Base-by-base conservation (phyloP, 1,140 invertebrate species). In the Acromyrmex echinatior region DNA sequence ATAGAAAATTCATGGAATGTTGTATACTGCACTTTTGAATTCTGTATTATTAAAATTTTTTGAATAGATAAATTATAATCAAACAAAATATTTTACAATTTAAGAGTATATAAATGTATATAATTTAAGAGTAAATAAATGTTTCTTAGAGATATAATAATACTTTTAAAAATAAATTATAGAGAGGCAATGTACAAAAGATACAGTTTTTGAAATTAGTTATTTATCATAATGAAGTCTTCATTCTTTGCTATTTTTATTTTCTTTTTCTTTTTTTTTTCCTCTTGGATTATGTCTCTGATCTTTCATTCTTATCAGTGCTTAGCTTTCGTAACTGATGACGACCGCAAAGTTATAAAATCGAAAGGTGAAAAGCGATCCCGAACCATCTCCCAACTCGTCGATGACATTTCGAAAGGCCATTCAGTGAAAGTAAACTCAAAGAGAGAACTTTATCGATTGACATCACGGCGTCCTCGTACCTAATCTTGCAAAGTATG, bases 331-430 rank as follows among this genome's bases (percentile, higher is more conserved):
- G 28, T 62, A 76, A 87, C 62, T 86, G 21, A 39, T 73, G 80
- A 73, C 21, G 21, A 71, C 31, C 21, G 65, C n/a, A 18, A 74
- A 68, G 78, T 71, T 56, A 25, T 87, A 60, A 87, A 74, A 16
- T 73, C 62, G 77, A 86, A 86, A 88, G 58, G 86, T 77, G 73
- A 88, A 82, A 91, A 86, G 77, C 25, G 39, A 68, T 77, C 81
- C 77, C 60, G 39, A 31, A 14, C 66, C 81, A 25, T 35, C 35
- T 88, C 35, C 28, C n/a, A 63, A 14, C 62, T 78, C n/a, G 78
- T 65, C 21, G 91, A 87, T 93, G 92, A 91, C 92, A 93, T 93
- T 93, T 93, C 62, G 80, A 93, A 93, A 93, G 92, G 91, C 91
- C 92, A 93, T 86, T 73, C 68, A 88, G 92, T 92, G 92, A 93